Conservation (phyloP, 2,888 invertebrate genomes). For the Rhopalosiphum nymphaeae region DNA sequence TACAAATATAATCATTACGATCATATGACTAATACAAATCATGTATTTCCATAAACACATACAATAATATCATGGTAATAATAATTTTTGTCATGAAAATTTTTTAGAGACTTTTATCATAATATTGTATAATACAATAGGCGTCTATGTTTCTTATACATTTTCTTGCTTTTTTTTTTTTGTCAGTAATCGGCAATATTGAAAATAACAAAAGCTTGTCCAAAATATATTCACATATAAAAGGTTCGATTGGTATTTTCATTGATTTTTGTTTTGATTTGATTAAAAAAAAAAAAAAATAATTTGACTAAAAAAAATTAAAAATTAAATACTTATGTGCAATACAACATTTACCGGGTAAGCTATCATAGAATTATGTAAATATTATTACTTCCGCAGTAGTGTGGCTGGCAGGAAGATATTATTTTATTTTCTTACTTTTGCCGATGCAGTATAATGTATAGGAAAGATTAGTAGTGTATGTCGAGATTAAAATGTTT, state of each 20-base stretch:
- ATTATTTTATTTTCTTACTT: neutral
- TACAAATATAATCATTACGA: neutral
- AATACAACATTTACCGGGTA: neutral
- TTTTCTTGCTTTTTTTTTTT: no score
- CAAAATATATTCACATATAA: neutral
- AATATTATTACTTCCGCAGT: neutral
- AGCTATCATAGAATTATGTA: neutral
- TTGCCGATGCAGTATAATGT: neutral
- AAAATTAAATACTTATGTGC: neutral
- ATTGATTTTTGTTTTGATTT: neutral
- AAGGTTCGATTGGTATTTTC: neutral
- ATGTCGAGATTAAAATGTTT: neutral
- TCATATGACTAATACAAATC: neutral
- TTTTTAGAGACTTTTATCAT: no score
- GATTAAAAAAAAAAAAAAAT: neutral
- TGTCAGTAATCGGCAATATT: neutral
- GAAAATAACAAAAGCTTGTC: neutral
- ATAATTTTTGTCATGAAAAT: neutral
- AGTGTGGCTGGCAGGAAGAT: neutral
- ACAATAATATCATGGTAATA: neutral
- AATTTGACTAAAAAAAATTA: neutral
- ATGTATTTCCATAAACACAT: neutral
- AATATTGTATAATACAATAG: no score
- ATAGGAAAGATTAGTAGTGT: neutral
- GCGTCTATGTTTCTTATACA: no score